Percentiles rank a stretch among this genome's conserved stretches.
phyloP scores from a whole-genome alignment of 2,888 invertebrate species.

The Temnothorax rugatulus region DNA sequence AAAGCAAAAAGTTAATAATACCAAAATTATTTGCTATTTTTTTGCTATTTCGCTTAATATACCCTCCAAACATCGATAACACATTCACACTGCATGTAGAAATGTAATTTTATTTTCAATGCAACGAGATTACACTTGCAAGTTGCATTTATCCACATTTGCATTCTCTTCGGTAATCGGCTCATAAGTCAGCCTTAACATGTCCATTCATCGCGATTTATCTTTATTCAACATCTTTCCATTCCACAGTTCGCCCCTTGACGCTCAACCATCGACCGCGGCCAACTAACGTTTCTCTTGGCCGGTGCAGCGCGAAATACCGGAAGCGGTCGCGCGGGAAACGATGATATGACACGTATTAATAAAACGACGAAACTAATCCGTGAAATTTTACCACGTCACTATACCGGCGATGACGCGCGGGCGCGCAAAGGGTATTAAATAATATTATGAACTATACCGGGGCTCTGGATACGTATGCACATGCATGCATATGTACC shows the following conservation, averaged over 20 bases:
- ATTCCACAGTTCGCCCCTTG: neutral
- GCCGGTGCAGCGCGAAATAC: neutral
- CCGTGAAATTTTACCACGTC: constrained; percentile 58
- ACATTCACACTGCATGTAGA: neutral
- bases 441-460: constrained; percentile 60
- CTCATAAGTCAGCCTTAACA: constrained; percentile 22
- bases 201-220: constrained; percentile 6
- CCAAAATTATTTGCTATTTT: too few relatives aligned
- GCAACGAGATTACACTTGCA: neutral
- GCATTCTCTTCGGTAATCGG: neutral
- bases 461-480: constrained; percentile 31
- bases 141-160: constrained; percentile 6
- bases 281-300: neutral
- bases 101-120: constrained; percentile 13
- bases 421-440: constrained; percentile 56
- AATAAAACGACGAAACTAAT: constrained; percentile 57
- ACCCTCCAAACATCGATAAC: neutral
- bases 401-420: constrained; percentile 47
- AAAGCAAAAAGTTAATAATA: too few relatives aligned
- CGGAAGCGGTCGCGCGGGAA: constrained; percentile 3
- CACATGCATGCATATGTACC: constrained; percentile 31
- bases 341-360: constrained; percentile 20
- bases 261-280: constrained; percentile 7
- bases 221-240: constrained; percentile 18
- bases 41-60: too few relatives aligned